Evolutionary conservation across 2,113 vertebrate genomes (phyloP).

Genomic region (Prochilodus magdalenae): DNA sequence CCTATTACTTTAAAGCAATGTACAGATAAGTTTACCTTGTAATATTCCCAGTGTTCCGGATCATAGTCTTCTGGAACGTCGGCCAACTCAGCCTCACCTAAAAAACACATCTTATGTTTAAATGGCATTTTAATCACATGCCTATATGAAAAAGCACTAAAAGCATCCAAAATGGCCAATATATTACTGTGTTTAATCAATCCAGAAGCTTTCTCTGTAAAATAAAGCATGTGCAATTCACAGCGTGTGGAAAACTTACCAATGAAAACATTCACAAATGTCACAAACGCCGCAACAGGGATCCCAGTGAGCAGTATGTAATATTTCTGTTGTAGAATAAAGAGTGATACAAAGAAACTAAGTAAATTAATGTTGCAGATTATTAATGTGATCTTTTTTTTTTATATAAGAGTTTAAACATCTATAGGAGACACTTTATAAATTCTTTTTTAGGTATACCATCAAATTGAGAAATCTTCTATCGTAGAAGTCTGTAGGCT

Average conservation of each 20-base stretch:
- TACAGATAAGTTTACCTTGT: conserved; percentile 76
- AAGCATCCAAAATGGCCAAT: neutral
- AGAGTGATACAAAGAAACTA: conserved; percentile 15
- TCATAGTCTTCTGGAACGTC: conserved; percentile 90
- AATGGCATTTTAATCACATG: neutral
- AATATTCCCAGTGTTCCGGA: conserved; percentile 94
- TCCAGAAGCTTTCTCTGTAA: neutral
- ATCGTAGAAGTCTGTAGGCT: conserved; percentile 85
- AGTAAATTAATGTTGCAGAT: neutral
- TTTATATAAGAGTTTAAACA: too few species aligned
- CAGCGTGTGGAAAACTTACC: conserved; percentile 76
- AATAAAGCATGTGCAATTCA: neutral
- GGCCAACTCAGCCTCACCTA: conserved; percentile 91
- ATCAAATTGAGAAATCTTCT: conserved; percentile 82
- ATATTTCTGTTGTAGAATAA: conserved; percentile 77
- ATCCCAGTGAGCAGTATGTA: conserved; percentile 86
- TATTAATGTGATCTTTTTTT: too few species aligned
- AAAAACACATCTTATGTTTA: neutral
- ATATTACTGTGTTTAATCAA: neutral
- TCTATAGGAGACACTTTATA: too few species aligned
- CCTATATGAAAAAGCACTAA: neutral
- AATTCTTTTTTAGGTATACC: conserved; percentile 74
- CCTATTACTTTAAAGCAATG: neutral
- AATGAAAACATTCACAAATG: conserved; percentile 86
- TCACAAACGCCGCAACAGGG: conserved; percentile 79